Percentiles rank a stretch among this genome's conserved stretches.
These are phyloP conservation scores for Trididemnum clinides DNA, from an alignment of 23 tunicate genomes.

Conservation along the genomic window DNA sequence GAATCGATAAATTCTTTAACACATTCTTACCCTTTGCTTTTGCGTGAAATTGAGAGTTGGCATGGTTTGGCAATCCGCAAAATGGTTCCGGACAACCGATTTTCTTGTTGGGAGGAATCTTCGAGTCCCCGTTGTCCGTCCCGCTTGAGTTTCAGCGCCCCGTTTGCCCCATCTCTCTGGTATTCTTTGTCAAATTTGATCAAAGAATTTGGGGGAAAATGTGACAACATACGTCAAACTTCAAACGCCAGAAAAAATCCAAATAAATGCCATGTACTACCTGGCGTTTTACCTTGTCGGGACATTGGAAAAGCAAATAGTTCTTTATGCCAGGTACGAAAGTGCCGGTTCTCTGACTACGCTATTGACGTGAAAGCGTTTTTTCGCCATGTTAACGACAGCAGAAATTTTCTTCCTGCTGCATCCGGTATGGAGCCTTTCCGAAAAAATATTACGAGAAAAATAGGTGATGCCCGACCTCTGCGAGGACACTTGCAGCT, in stretches of 20 bases:
- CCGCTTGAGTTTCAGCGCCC: constrained; percentile 51
- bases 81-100: constrained; percentile 37
- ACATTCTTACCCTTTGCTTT: constrained; percentile 70
- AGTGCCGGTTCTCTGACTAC: constrained; percentile 54
- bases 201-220: constrained; percentile 52
- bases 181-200: constrained; percentile 59
- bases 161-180: constrained; percentile 78
- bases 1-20: constrained; percentile 56
- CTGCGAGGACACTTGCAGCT: constrained; percentile 51
- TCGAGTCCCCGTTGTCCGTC: constrained; percentile 21
- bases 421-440: constrained; percentile 37
- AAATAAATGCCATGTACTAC: constrained; percentile 28
- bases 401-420: constrained; percentile 46
- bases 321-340: constrained; percentile 47
- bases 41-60: constrained; percentile 83
- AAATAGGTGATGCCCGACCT: constrained; percentile 1
- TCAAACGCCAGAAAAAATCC: neutral
- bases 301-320: neutral
- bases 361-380: constrained; percentile 81
- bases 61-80: constrained; percentile 58
- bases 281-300: constrained; percentile 51
- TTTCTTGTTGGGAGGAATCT: constrained; percentile 42
- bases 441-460: constrained; percentile 48
- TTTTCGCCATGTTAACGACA: constrained; percentile 80
- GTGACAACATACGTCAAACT: constrained; percentile 28